Conservation (phyloP, 2,113 vertebrate species). For the Oriolus oriolus region DNA sequence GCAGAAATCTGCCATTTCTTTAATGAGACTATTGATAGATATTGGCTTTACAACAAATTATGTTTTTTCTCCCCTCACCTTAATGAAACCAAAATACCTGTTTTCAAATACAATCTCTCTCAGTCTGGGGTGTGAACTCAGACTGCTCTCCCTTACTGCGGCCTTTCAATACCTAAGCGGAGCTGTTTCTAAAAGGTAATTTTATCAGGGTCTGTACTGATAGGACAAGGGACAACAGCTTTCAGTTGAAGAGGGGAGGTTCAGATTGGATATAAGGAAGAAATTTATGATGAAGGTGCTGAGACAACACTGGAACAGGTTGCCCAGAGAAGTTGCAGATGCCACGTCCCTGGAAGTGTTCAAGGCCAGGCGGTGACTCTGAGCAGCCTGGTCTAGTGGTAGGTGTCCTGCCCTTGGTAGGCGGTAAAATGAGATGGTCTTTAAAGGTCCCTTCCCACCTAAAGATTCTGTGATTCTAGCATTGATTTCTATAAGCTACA, state of each 20-base stretch:
- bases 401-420: fast-evolving
- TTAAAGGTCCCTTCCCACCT: not conserved
- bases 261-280: not conserved
- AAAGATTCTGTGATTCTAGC: not conserved
- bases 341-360: not conserved
- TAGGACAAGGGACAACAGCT: not conserved
- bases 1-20: not conserved
- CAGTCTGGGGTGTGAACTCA: not conserved
- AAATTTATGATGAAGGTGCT: not conserved
- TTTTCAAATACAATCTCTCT: not conserved
- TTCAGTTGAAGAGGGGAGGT: not conserved
- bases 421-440: not conserved
- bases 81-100: not conserved
- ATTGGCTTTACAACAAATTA: not conserved
- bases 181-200: not conserved
- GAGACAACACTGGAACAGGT: not conserved
- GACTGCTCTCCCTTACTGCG: not conserved
- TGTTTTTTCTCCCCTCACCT: not conserved
- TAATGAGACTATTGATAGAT: not conserved
- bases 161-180: not conserved
- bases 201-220: not conserved
- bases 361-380: not conserved
- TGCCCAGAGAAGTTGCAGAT: not conserved
- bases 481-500: not conserved
- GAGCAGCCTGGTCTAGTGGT: not conserved